These are phyloP conservation scores for Eupithecia vulgata DNA, from an alignment of 2,888 invertebrate species.

Conservation along the genomic window DNA sequence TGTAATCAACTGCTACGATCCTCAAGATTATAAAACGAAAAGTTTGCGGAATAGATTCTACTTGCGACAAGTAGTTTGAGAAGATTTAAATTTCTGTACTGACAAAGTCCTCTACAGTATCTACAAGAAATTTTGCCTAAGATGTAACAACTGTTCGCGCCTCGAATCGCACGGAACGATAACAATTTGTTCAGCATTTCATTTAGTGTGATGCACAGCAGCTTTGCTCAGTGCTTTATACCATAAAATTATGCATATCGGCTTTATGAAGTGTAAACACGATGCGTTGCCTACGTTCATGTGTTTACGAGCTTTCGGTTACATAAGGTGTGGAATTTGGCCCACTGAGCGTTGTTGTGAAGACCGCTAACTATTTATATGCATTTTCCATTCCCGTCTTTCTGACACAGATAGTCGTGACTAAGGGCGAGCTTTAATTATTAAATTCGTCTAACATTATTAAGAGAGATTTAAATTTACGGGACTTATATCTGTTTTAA, in stretches of 20 bases:
- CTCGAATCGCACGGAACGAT: conserved; percentile 10
- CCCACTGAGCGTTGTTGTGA: conserved; percentile 60
- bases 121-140: background rate
- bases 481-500: background rate
- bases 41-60: background rate
- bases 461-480: background rate
- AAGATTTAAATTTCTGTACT: background rate
- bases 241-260: conserved; percentile 44
- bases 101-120: background rate
- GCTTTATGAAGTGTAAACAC: conserved; percentile 54
- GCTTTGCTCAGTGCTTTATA: conserved; percentile 30
- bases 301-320: conserved; percentile 76
- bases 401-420: conserved; percentile 72
- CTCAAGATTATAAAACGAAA: background rate
- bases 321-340: conserved; percentile 69
- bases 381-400: conserved; percentile 72
- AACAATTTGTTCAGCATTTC: conserved; percentile 24
- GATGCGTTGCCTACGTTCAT: conserved; percentile 55
- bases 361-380: conserved; percentile 67
- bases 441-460: conserved; percentile 35
- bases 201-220: conserved; percentile 14
- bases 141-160: conserved; percentile 10
- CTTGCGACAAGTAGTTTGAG: background rate
- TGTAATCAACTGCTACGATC: background rate
- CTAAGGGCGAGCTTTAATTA: conserved; percentile 69